These are phyloP conservation scores for Calyptommatus sinebrachiatus DNA, from an alignment of 2,113 vertebrate genomes.

Conservation along the genomic window DNA sequence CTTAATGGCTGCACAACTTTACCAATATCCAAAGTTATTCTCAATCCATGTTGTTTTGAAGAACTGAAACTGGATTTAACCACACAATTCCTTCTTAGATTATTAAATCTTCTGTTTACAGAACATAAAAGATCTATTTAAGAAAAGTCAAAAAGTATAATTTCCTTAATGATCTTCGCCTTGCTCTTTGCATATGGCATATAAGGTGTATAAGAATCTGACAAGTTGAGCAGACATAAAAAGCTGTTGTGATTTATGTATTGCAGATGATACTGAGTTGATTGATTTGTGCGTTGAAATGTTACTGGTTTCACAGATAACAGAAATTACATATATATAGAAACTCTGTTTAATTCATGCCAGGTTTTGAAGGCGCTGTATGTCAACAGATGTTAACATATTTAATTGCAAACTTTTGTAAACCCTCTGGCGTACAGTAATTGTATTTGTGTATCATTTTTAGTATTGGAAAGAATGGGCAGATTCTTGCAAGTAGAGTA, in stretches of 20 bases:
- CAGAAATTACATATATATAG: slow-evolving; percentile 67
- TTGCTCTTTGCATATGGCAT: slow-evolving; percentile 57
- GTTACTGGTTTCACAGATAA: slow-evolving; percentile 74
- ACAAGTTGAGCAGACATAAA: slow-evolving; percentile 60
- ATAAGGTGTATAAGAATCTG: slow-evolving; percentile 61
- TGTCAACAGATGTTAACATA: slow-evolving; percentile 75
- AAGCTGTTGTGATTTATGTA: slow-evolving; percentile 74
- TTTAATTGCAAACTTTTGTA: slow-evolving; percentile 70
- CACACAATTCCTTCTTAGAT: slow-evolving; percentile 35
- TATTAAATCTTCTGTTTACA: slow-evolving; percentile 62
- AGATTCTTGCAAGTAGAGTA: slow-evolving; percentile 65
- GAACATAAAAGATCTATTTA: slow-evolving; percentile 50
- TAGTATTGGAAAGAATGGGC: slow-evolving; percentile 59
- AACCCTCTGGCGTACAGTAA: slow-evolving; percentile 64
- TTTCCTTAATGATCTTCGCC: slow-evolving; percentile 64
- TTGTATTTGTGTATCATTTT: slow-evolving; percentile 71
- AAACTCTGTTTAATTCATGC: slow-evolving; percentile 71
- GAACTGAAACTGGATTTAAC: slow-evolving; percentile 52
- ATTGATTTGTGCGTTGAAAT: slow-evolving; percentile 68
- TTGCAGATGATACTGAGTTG: slow-evolving; percentile 74
- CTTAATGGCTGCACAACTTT: background rate
- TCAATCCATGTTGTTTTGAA: slow-evolving; percentile 12
- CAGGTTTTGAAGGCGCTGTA: slow-evolving; percentile 70
- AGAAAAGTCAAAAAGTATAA: slow-evolving; percentile 61
- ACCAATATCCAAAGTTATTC: background rate